Percentiles rank a stretch among this genome's conserved stretches.
Conservation (phyloP, 2,888 invertebrate species). For the Anarsia innoxiella region DNA sequence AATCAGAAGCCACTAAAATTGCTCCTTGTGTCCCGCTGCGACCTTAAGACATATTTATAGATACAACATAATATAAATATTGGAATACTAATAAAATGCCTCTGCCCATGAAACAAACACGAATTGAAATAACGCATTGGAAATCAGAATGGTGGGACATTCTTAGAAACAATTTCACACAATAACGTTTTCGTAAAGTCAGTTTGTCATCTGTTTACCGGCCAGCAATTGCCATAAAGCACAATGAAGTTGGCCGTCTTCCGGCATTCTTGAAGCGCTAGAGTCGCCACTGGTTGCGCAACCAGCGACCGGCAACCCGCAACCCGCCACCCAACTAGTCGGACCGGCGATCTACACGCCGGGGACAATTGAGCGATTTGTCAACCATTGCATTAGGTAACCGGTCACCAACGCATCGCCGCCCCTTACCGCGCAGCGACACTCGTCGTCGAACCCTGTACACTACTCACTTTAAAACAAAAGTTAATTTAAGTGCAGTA, state of each 20-base stretch:
- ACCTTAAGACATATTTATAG: slow-evolving; percentile 34
- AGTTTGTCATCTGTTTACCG: slow-evolving; percentile 43
- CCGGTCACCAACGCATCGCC: slow-evolving; percentile 43
- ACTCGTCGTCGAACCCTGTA: slow-evolving; percentile 42
- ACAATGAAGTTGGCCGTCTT: slow-evolving; percentile 61
- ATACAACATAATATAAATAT: slow-evolving; percentile 17
- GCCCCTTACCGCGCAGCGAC: slow-evolving; percentile 28
- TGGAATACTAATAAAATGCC: not conserved
- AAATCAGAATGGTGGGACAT: slow-evolving; percentile 5
- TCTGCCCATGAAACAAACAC: not conserved
- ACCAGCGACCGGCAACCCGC: no score
- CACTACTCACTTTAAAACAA: slow-evolving; percentile 42
- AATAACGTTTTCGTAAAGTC: slow-evolving; percentile 36
- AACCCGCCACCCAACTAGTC: slow-evolving; percentile 59
- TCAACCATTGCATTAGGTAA: slow-evolving; percentile 63
- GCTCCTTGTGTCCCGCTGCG: slow-evolving; percentile 38
- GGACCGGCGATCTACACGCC: slow-evolving; percentile 42
- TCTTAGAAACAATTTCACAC: slow-evolving; percentile 13
- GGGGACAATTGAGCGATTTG: slow-evolving; percentile 72
- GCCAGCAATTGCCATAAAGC: slow-evolving; percentile 58
- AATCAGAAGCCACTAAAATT: slow-evolving; percentile 35
- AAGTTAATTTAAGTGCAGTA: slow-evolving; percentile 43
- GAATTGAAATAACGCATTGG: slow-evolving; percentile 11
- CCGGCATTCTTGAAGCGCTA: slow-evolving; percentile 60
- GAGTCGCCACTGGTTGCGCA: slow-evolving; percentile 49